A percentile compares a stretch with the other conserved stretches of the same genome.
Conservation (phyloP, 23 tunicate genomes). For the Oikopleura albicans region DNA sequence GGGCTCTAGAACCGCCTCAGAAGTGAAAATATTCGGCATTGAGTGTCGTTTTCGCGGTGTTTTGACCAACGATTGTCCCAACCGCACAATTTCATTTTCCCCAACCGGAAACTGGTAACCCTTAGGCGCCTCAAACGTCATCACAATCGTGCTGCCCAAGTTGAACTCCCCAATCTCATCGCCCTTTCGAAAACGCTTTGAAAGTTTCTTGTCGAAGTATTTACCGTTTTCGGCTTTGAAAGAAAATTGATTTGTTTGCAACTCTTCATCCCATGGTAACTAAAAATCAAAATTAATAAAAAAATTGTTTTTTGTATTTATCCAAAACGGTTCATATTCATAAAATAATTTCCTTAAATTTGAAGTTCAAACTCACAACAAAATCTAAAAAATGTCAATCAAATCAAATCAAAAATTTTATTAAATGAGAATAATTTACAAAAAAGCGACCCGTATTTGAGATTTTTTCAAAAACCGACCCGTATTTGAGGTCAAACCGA, state of each 20-base stretch:
- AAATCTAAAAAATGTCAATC: too few relatives aligned
- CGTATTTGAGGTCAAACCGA: too few relatives aligned
- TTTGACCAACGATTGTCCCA: not conserved
- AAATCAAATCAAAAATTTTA: too few relatives aligned
- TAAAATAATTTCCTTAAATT: too few relatives aligned
- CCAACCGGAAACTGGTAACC: not conserved
- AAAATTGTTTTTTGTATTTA: too few relatives aligned
- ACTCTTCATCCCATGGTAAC: slow-evolving; percentile 25
- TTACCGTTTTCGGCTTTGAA: not conserved
- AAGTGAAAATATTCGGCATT: not conserved
- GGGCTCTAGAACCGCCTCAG: too few relatives aligned
- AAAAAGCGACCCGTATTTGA: too few relatives aligned
- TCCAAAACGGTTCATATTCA: too few relatives aligned
- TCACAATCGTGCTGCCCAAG: not conserved
- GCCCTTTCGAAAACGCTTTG: not conserved
- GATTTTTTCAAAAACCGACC: too few relatives aligned
- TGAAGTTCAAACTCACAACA: too few relatives aligned
- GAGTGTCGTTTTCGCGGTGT: not conserved
- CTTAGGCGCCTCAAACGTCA: not conserved
- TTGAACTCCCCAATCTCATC: slow-evolving; percentile 9
- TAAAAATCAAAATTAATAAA: slow-evolving; percentile 22
- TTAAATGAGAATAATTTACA: too few relatives aligned
- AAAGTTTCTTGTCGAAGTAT: not conserved
- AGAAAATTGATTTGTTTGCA: not conserved
- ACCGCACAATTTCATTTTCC: not conserved